phyloP scores from a whole-genome alignment of 1,140 invertebrate species.

The silkworm (Bombyx mori) region ASM3026992v2 NC_085115.1:12144001-12144500 shows the following conservation, averaged over 20 bases:
- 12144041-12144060: no score
- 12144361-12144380: slow-evolving; percentile 2
- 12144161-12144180: no score
- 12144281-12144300: slow-evolving; percentile 60
- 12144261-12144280: slow-evolving; percentile 49
- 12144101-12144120: no score
- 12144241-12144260: slow-evolving; percentile 56
- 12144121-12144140: no score
- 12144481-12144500: no score
- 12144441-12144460: background rate
- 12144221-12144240: slow-evolving; percentile 21
- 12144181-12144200: no score
- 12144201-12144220: no score
- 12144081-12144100: no score
- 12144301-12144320: slow-evolving; percentile 49
- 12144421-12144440: slow-evolving; percentile 4
- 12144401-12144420: slow-evolving; percentile 2
- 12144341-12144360: slow-evolving; percentile 21
- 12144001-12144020: no score
- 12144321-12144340: slow-evolving; percentile 41
- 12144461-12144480: slow-evolving; percentile 1
- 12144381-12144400: background rate
- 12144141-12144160: no score
- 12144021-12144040: no score
- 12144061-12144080: no score